Evolutionary conservation across 1,140 invertebrate genomes (phyloP).

Genomic region (Microvelia longipes): DNA sequence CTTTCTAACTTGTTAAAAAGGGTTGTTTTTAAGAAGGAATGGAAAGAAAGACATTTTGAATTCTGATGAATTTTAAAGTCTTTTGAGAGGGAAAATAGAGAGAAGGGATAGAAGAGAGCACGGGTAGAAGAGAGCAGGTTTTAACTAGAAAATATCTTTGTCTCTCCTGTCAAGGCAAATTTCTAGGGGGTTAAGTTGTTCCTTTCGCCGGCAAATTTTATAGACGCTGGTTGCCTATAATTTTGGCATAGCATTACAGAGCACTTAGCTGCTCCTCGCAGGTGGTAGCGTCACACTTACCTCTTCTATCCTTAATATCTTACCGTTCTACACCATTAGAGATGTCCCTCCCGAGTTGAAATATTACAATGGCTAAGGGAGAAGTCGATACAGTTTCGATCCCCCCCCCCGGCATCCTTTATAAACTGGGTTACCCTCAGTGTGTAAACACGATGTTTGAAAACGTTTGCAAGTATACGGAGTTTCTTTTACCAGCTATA

Average conservation of each 20-base stretch:
- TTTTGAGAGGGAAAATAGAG: no score
- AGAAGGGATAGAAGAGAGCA: no score
- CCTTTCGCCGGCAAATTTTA: background rate
- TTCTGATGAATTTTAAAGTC: no score
- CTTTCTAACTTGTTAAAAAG: no score
- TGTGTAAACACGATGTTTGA: no score
- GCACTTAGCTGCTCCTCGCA: background rate
- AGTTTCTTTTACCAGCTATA: no score
- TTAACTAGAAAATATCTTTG: background rate
- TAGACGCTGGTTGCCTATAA: background rate
- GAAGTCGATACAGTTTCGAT: background rate
- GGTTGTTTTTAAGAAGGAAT: no score
- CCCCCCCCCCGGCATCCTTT: no score
- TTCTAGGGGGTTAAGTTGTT: background rate
- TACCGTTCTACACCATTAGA: background rate
- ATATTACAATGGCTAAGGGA: background rate
- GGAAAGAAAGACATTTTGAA: no score
- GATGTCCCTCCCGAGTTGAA: background rate
- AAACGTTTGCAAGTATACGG: no score
- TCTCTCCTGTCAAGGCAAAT: background rate
- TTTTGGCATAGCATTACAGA: background rate
- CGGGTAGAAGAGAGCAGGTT: no score
- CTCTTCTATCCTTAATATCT: background rate
- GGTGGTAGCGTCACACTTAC: background rate
- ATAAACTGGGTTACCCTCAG: no score